Percentiles rank a stretch among this genome's conserved stretches.
phyloP scores from a whole-genome alignment of 1,140 invertebrate species.

The Lycorma delicatula region DNA sequence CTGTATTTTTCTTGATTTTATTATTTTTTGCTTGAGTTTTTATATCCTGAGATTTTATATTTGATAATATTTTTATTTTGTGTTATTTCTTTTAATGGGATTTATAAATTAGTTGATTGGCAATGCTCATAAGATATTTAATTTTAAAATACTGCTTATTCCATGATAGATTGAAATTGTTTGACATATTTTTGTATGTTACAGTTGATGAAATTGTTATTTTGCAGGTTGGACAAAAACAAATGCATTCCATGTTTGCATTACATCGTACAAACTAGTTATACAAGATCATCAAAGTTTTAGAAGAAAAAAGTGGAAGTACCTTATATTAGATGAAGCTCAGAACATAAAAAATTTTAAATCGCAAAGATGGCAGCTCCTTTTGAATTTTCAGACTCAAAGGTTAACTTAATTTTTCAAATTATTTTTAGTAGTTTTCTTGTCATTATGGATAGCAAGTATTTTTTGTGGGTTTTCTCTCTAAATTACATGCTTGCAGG shows the following conservation, averaged over 20 bases:
- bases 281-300: constrained; percentile 99
- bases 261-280: constrained; percentile 98
- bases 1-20: not conserved
- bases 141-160: not conserved
- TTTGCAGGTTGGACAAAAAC: constrained; percentile 90
- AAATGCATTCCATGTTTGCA: constrained; percentile 99
- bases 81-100: not conserved
- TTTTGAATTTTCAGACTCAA: constrained; percentile 94
- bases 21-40: not conserved
- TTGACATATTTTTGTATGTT: no score
- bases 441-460: no score
- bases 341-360: constrained; percentile 99
- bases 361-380: constrained; percentile 95
- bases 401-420: constrained; percentile 45
- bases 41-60: not conserved
- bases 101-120: not conserved
- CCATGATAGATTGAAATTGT: not conserved
- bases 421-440: no score
- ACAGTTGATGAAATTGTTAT: constrained; percentile 10
- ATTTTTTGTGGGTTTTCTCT: no score
- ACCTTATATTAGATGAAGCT: constrained; percentile 97
- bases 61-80: not conserved
- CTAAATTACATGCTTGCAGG: no score
- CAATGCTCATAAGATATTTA: not conserved
- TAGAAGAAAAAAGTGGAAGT: constrained; percentile 97